Percentiles rank a stretch among this genome's conserved stretches.
phyloP scores from a whole-genome alignment of 2,113 vertebrate genomes.

The Dolichotis patagonum region DNA sequence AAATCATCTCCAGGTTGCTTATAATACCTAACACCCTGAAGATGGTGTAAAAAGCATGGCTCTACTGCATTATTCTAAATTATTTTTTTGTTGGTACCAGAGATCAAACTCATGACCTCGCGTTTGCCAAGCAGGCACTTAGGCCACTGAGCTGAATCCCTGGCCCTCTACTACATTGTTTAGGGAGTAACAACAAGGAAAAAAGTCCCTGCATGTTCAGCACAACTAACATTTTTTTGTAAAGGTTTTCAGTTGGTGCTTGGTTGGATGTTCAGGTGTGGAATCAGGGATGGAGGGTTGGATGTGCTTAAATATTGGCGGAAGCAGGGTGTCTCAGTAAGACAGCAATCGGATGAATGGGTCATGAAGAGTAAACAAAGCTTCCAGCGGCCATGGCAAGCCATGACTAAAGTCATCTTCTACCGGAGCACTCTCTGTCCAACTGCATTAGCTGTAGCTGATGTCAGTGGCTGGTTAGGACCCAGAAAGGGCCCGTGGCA shows the following conservation, averaged over 20 bases:
- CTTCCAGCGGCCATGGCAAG: not conserved
- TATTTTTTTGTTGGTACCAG: too few species aligned
- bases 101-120: too few species aligned
- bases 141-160: too few species aligned
- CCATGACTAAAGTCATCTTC: fast-evolving
- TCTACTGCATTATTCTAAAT: not conserved
- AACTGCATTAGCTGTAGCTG: not conserved
- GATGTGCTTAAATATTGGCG: not conserved
- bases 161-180: not conserved
- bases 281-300: too few species aligned
- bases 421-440: not conserved
- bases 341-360: not conserved
- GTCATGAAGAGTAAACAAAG: not conserved
- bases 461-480: fast-evolving
- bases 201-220: not conserved
- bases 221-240: not conserved
- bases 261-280: not conserved
- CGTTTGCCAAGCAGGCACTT: too few species aligned
- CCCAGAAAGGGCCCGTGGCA: not conserved
- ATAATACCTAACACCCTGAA: too few species aligned
- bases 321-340: not conserved
- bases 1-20: not conserved
- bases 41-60: too few species aligned
- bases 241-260: not conserved
- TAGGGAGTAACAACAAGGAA: not conserved